Base-by-base conservation (phyloP, 2,113 vertebrate species). In the Tichodroma muraria region DNA sequence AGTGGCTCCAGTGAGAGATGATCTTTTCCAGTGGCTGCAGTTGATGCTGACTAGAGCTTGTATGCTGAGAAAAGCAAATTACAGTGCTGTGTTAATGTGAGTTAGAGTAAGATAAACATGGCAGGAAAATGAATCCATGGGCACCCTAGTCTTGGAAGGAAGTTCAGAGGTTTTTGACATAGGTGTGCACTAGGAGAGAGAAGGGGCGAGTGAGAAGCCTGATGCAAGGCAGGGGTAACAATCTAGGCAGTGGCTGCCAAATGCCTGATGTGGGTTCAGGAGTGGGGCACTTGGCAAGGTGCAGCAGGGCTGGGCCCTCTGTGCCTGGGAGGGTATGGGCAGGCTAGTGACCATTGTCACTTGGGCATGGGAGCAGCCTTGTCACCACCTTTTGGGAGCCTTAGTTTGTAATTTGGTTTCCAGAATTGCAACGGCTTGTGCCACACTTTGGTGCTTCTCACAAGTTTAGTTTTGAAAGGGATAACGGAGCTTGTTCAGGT, bases 241-340 rank as follows among this genome's bases (percentile, higher is more conserved):
- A 0, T 19, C 17, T 42, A 38, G 68, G 60, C 18, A 33, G 68
- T 13, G 25, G 30, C 28, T 72, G 66, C 38, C 22, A 5, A 0
- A 0, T 6, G 9, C 21, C 7, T 25, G 42, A 1, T 20, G 24
- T 0, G 4, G 28, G 9, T n/a, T 65, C 42, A 44, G 45, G 47
- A 52, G 22, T 3, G 23, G 33, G 27, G 18, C 53, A 12, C 23
- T 63, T 49, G 1, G 33, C 19, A 11, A 18, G n/a, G 23, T 38
- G 27, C 49, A 10, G 17, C 18, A 18, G 28, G 19, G 33, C 54
- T 72, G 63, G 8, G 20, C 16, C 35, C 13, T 28, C 8, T 0
- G 0, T 72, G 44, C 25, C 1, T 2, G 6, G n/a, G 56, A 82
- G 5, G 25, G 6, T 31, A 3, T 1, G 6, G 79, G 13, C 37